Base-by-base conservation (phyloP, 2,113 vertebrate genomes). In the Reinhardtius hippoglossoides region DNA sequence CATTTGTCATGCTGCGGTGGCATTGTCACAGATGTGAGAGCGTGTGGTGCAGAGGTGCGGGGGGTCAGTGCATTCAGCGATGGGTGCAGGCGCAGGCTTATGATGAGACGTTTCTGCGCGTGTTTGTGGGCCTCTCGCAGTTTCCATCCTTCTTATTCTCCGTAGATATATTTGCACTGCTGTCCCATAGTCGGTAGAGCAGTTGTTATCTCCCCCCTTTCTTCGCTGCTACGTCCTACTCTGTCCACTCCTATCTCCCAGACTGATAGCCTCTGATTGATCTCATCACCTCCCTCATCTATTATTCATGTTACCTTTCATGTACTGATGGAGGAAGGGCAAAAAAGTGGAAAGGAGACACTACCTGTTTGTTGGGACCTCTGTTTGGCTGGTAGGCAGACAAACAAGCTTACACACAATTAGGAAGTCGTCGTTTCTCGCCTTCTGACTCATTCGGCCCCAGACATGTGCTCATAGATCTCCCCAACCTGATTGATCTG, bases 401-500 rank as follows among this genome's bases (percentile, higher is more conserved):
- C 13, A 81, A 88, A 81, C 55, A 63, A 78, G 67, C 81, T 76
- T 95, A 94, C 93, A 95, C 94, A 94, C 93, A 77, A 96, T 96
- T 96, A 96, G 94, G 95, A 96, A 95, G 95, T 94, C 91, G 94
- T 94, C 92, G 94, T 95, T 95, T 95, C 24, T 94, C 91, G 94
- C 92, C 94, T 95, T 95, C 91, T 9, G 90, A 93, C 93, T 94
- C 84, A 94, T 94, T 95, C 94, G 92, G 76, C 82, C 84, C 86
- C 93, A 91, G 93, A 93, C 89, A 75, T 92, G 93, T 91, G 93
- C 94, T 94, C 92, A 90, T 91, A 95, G 94, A 96, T 96, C 95
- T 95, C 94, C 86, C 71, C 80, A 83, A 71, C 88, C 94, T 94
- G 95, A 96, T 95, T 96, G 87, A 96, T 96, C 96, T 96, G 94